Percentiles rank a stretch among this genome's conserved stretches.
Conservation (phyloP, 2,797 vertebrate species). For the Etheostoma perlongum region DNA sequence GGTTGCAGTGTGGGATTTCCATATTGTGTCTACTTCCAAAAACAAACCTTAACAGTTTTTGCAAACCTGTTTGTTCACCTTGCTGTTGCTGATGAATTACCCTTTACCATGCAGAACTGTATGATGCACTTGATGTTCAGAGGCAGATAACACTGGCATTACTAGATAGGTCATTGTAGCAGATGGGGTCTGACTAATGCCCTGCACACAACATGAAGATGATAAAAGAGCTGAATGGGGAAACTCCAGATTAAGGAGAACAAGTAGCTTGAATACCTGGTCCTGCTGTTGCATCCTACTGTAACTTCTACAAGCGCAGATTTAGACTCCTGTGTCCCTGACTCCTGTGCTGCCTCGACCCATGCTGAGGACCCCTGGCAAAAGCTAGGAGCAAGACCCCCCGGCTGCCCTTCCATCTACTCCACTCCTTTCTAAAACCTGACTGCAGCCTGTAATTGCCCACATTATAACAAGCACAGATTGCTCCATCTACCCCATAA, state of each 20-base stretch:
- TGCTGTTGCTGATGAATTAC: not conserved
- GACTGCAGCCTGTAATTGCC: too few relatives aligned
- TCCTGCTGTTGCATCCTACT: conserved; percentile 16
- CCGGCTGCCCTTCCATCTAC: conserved; percentile 19
- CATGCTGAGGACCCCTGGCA: conserved; percentile 38
- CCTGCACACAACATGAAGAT: not conserved
- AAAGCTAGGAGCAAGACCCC: conserved; percentile 26
- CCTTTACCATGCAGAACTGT: not conserved
- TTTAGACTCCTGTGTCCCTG: conserved; percentile 23
- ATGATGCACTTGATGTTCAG: not conserved
- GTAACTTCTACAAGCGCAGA: conserved; percentile 13
- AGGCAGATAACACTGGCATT: not conserved
- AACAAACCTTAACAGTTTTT: not conserved
- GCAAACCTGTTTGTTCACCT: not conserved
- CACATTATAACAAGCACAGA: conserved; percentile 34
- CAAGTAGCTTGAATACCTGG: conserved; percentile 16
- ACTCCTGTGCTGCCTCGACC: conserved; percentile 22
- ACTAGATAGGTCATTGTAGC: not conserved
- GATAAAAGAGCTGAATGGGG: conserved; percentile 8
- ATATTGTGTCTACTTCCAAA: not conserved
- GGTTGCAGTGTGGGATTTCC: not conserved
- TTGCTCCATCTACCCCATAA: not conserved
- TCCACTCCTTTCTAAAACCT: too few relatives aligned
- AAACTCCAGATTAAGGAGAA: conserved; percentile 26
- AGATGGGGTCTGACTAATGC: not conserved